Conservation (phyloP, 1,140 invertebrate genomes). For the Dinothrombium tinctorium region DNA sequence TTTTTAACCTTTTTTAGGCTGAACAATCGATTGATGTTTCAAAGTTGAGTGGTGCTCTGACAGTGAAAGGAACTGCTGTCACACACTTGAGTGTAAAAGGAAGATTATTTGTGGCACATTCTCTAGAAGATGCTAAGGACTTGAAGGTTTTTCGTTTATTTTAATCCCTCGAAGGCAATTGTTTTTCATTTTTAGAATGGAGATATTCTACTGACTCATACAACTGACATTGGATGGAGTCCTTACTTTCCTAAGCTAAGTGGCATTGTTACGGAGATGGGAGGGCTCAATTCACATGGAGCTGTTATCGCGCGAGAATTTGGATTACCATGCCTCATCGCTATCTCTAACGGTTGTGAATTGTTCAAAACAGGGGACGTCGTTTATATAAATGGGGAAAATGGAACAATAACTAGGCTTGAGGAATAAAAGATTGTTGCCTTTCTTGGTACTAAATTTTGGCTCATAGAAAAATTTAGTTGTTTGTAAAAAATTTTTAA, state of each 20-base stretch:
- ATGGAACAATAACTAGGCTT: slow-evolving; percentile 17
- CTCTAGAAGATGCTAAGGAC: slow-evolving; percentile 20
- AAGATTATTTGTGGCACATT: slow-evolving; percentile 39
- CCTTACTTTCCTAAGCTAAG: slow-evolving; percentile 56
- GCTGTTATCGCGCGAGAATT: slow-evolving; percentile 66
- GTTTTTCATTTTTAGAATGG: slow-evolving; percentile 26
- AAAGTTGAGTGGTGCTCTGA: slow-evolving; percentile 6
- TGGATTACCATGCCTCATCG: slow-evolving; percentile 55
- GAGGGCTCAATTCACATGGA: slow-evolving; percentile 60
- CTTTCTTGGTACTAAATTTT: no score
- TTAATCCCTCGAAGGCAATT: neutral
- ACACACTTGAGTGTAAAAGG: slow-evolving; percentile 37
- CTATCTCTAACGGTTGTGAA: slow-evolving; percentile 37
- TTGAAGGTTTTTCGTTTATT: slow-evolving; percentile 19
- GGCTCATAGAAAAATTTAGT: no score
- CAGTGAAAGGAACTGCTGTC: slow-evolving; percentile 38
- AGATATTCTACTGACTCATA: slow-evolving; percentile 49
- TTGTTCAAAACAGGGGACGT: slow-evolving; percentile 36
- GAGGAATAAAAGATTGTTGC: no score
- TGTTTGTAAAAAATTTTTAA: no score
- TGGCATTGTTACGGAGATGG: slow-evolving; percentile 58
- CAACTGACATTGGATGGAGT: slow-evolving; percentile 66
- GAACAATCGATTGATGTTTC: neutral
- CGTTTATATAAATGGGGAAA: slow-evolving; percentile 15
- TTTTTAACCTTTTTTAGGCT: no score